phyloP scores from a whole-genome alignment of 2,888 invertebrate genomes.

The Idaea biselata region DNA sequence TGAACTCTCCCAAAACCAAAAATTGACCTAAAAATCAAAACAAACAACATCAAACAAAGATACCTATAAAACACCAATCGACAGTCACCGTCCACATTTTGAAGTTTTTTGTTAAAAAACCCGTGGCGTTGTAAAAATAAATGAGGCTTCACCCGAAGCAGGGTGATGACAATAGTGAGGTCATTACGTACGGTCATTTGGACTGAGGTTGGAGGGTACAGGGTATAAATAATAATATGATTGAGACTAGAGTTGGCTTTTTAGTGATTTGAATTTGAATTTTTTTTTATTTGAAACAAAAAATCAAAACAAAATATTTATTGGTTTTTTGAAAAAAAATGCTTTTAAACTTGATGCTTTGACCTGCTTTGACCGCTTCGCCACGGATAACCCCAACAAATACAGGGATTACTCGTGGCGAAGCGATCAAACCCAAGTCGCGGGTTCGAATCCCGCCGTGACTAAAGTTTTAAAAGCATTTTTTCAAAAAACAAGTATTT shows the following conservation, averaged over 20 bases:
- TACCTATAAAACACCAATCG: background rate
- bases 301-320: no score
- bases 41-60: background rate
- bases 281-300: background rate
- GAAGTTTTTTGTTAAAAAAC: constrained; percentile 61
- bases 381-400: no score
- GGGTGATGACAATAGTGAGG: constrained; percentile 76
- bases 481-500: no score
- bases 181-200: constrained; percentile 79
- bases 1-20: no score
- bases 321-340: no score
- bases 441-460: no score
- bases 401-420: no score
- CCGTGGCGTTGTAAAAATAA: constrained; percentile 72
- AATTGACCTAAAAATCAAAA: background rate
- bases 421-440: no score
- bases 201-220: constrained; percentile 48
- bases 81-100: constrained; percentile 48
- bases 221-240: constrained; percentile 61
- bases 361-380: no score
- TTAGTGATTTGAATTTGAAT: constrained; percentile 37
- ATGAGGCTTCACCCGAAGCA: constrained; percentile 69
- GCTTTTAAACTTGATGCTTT: no score
- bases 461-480: no score
- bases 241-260: constrained; percentile 36